Evolutionary conservation across 1,140 invertebrate genomes (phyloP), one percentile per base, ranked within the genome.

Genomic region (Ostrea denselamellosa): DNA sequence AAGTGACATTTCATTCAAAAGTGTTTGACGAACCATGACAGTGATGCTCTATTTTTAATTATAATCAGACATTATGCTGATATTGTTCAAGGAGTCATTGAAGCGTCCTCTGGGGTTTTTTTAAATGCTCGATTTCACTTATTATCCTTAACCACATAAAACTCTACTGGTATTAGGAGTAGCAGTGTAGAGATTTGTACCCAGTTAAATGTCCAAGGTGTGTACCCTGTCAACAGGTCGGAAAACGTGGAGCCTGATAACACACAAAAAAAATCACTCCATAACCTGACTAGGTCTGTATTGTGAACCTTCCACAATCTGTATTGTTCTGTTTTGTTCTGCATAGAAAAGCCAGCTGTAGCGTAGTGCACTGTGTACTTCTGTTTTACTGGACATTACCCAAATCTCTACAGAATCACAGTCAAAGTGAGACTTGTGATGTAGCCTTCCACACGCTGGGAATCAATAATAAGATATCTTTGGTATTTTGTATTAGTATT

Each of bases 381-480:
- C 25, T 77, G 28, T 12, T 28, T 25, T 7, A 25, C 68, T 77
- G 68, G 68, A 77, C 68, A 77, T 22, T 22, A 28, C 68, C 68
- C 68, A 77, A 77, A 25, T 77, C 68, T 28, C 58, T 19, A 17
- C n/a, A 5, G 10, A 14, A 28, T 77, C 25, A 22, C 12, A 28
- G 22, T 71, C 68, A 77, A 22, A 77, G 68, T 17, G 22, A 77
- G 25, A 77, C 22, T 34, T 34, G 25, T 28, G 25, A 77, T 77
- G 68, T 77, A 28, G 68, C 12, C 22, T 0, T 28, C 28, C 28
- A 25, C 28, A 25, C 5, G 5, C 34, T 34, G 22, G 28, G 28
- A 77, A 77, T 77, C 68, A 77, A 77, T 77, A 77, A 77, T 77
- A 28, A 71, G 68, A 71, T 25, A 71, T 71, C 68, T 71, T 71